Percentiles rank a stretch among this genome's conserved stretches.
phyloP scores from a whole-genome alignment of 2,888 invertebrate species.

The Chouioia cunea region DNA sequence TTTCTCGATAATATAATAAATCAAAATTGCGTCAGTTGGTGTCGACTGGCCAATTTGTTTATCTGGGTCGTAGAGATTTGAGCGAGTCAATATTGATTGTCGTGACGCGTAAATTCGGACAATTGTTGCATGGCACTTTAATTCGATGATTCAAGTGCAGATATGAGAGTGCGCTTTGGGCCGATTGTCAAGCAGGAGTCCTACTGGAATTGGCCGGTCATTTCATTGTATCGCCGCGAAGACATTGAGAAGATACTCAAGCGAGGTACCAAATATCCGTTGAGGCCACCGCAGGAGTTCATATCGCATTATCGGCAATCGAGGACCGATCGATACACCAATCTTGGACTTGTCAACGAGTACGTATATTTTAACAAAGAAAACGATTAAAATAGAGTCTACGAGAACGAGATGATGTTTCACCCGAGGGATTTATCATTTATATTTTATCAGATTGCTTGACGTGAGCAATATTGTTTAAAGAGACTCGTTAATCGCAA shows the following conservation, averaged over 20 bases:
- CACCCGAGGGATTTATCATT: not conserved
- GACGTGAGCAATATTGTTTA: slow-evolving; percentile 7
- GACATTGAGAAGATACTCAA: slow-evolving; percentile 85
- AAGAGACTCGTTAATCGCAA: slow-evolving; percentile 15
- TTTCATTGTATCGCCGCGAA: slow-evolving; percentile 78
- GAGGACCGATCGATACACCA: slow-evolving; percentile 84
- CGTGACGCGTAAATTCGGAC: not conserved
- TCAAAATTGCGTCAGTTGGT: no score
- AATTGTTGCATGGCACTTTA: slow-evolving; percentile 36
- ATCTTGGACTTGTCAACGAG: slow-evolving; percentile 86
- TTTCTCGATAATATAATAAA: no score
- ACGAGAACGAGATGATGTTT: not conserved
- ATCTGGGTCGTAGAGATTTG: slow-evolving; percentile 37
- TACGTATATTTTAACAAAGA: slow-evolving; percentile 69
- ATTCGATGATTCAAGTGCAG: slow-evolving; percentile 62
- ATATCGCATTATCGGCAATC: slow-evolving; percentile 81
- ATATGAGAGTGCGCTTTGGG: slow-evolving; percentile 74
- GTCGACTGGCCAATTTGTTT: slow-evolving; percentile 39
- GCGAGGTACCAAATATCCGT: slow-evolving; percentile 80
- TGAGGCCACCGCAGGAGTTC: slow-evolving; percentile 86
- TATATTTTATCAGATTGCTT: slow-evolving; percentile 4
- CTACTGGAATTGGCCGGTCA: slow-evolving; percentile 79
- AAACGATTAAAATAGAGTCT: not conserved
- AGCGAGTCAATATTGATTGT: slow-evolving; percentile 3
- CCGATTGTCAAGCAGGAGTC: slow-evolving; percentile 83